Conservation (phyloP, 1,140 invertebrate species). For the Heliconius hewitsoni region DNA sequence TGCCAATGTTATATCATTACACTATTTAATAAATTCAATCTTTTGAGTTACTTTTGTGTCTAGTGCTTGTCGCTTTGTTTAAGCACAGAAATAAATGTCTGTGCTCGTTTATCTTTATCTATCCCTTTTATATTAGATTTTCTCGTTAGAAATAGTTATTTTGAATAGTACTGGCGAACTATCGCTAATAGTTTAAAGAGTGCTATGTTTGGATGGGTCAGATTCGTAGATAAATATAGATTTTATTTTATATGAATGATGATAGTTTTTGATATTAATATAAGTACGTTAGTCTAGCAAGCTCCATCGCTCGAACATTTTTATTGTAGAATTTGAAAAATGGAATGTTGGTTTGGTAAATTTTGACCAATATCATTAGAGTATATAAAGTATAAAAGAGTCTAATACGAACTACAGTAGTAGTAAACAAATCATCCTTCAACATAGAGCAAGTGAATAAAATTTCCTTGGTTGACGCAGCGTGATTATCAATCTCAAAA, state of each 20-base stretch:
- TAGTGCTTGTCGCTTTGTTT: constrained; percentile 70
- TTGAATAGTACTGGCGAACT: constrained; percentile 50
- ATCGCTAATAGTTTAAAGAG: constrained; percentile 61
- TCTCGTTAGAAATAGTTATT: constrained; percentile 62
- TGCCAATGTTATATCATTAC: constrained; percentile 47
- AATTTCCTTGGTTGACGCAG: not conserved
- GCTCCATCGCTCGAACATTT: constrained; percentile 71
- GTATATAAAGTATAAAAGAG: constrained; percentile 38
- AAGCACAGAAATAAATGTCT: constrained; percentile 42
- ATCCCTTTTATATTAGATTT: constrained; percentile 46
- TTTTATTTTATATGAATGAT: constrained; percentile 62
- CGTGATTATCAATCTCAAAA: constrained; percentile 1
- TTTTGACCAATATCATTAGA: constrained; percentile 67
- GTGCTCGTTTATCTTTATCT: constrained; percentile 36
- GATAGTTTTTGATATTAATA: constrained; percentile 60
- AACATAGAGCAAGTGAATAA: not conserved
- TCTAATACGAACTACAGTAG: not conserved
- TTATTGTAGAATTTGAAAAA: constrained; percentile 66
- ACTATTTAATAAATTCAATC: not conserved
- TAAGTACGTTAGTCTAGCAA: constrained; percentile 74
- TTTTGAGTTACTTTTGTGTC: constrained; percentile 52
- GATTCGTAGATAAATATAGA: constrained; percentile 61
- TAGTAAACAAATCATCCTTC: constrained; percentile 27
- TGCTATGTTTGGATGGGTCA: constrained; percentile 79
- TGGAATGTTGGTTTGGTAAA: constrained; percentile 55